Percentiles rank a stretch among this genome's conserved stretches.
Conservation (phyloP, 2,888 invertebrate genomes). For the Perizoma flavofasciatum region DNA sequence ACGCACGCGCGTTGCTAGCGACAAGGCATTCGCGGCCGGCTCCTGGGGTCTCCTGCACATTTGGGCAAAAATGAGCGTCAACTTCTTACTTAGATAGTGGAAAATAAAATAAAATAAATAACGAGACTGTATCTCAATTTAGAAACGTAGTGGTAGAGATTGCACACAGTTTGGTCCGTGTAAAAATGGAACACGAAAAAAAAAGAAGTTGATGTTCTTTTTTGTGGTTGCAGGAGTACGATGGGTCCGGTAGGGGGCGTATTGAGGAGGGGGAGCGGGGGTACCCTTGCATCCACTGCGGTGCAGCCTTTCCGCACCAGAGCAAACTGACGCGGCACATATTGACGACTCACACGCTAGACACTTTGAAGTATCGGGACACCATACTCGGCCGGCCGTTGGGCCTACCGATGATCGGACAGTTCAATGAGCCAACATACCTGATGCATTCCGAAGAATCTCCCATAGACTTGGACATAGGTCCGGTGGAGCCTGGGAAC, state of each 20-base stretch:
- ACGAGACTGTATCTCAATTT: conserved; percentile 81
- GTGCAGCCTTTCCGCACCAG: conserved; percentile 94
- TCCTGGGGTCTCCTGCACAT: conserved; percentile 83
- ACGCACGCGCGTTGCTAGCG: conserved; percentile 76
- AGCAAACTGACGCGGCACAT: conserved; percentile 95
- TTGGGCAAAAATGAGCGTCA: conserved; percentile 94
- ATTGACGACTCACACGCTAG: conserved; percentile 94
- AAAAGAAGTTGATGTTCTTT: conserved; percentile 95
- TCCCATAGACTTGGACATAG: conserved; percentile 83
- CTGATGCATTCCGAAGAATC: conserved; percentile 84
- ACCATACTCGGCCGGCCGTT: conserved; percentile 77
- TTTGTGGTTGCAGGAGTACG: conserved; percentile 95
- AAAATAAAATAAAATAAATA: conserved; percentile 59
- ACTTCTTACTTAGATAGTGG: conserved; percentile 87
- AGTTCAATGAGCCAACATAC: conserved; percentile 76
- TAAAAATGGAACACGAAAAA: conserved; percentile 69
- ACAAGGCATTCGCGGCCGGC: conserved; percentile 79
- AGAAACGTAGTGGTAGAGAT: conserved; percentile 79
- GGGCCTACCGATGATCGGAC: conserved; percentile 71
- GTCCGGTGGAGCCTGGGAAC: conserved; percentile 87
- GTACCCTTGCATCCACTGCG: conserved; percentile 95
- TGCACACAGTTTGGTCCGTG: conserved; percentile 77
- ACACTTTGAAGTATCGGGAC: conserved; percentile 94
- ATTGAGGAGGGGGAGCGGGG: conserved; percentile 80
- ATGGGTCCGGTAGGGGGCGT: conserved; percentile 86